phyloP scores from a whole-genome alignment of 2,888 invertebrate genomes.

The Lathronympha strigana region DNA sequence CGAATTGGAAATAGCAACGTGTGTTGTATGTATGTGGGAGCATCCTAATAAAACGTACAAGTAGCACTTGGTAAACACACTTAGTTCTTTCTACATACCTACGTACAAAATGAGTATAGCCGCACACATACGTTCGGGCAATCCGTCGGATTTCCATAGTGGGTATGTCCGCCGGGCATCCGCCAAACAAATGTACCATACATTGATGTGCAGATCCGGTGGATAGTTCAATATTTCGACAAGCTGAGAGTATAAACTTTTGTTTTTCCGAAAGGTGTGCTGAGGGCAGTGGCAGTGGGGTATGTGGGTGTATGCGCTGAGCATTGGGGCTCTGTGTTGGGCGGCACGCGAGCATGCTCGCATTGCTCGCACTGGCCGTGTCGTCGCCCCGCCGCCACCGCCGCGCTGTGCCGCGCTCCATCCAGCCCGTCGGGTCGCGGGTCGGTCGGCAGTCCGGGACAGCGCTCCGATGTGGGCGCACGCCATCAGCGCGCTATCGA shows the following conservation, averaged over 20 bases:
- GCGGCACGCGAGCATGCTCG: slow-evolving; percentile 52
- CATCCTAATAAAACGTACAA: too few species aligned
- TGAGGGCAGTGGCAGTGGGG: background rate
- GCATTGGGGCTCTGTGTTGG: background rate
- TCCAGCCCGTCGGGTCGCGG: slow-evolving; percentile 44
- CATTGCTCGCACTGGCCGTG: slow-evolving; percentile 51
- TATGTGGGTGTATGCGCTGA: background rate
- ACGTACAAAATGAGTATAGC: too few species aligned
- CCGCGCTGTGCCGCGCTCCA: slow-evolving; percentile 50
- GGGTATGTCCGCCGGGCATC: too few species aligned
- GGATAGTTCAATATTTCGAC: too few species aligned
- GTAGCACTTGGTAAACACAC: too few species aligned
- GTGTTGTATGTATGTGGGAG: too few species aligned
- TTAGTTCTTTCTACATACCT: too few species aligned
- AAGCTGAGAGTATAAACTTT: background rate
- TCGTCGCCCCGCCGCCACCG: slow-evolving; percentile 47
- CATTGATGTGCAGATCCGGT: too few species aligned
- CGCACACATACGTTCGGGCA: too few species aligned
- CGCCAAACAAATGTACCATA: too few species aligned
- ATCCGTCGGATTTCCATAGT: too few species aligned
- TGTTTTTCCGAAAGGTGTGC: background rate
- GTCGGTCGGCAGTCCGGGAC: slow-evolving; percentile 66
- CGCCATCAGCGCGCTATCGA: slow-evolving; percentile 62
- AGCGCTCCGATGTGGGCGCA: slow-evolving; percentile 76
- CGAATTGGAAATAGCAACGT: too few species aligned